Evolutionary conservation across 2,113 vertebrate species (phyloP).

Genomic region (Tonatia bakeri): DNA sequence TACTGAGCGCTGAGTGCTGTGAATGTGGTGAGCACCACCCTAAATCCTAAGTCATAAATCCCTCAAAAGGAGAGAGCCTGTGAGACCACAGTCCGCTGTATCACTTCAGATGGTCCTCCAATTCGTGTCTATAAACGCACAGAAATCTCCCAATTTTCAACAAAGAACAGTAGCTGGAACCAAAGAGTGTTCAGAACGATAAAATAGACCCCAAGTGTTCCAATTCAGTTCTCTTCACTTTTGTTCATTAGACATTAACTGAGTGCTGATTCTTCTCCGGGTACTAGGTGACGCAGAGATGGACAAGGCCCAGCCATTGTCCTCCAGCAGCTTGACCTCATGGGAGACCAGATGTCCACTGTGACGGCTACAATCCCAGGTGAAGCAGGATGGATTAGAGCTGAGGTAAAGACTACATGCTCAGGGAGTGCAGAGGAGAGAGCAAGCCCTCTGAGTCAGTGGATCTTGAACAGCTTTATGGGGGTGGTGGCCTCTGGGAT

Average conservation of each 20-base stretch:
- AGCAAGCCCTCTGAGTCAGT: background rate
- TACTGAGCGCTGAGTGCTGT: background rate
- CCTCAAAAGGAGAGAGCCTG: background rate
- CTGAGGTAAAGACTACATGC: background rate
- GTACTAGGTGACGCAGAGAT: background rate
- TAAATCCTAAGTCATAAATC: background rate
- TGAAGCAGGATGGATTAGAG: background rate
- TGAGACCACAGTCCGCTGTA: background rate
- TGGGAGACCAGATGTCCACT: background rate
- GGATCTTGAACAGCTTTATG: background rate
- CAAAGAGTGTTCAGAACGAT: background rate
- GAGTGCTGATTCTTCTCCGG: background rate
- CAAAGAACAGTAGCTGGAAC: background rate
- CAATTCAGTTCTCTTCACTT: background rate
- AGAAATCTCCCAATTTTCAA: background rate
- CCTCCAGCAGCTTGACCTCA: background rate
- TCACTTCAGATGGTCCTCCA: background rate
- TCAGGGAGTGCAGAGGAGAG: background rate
- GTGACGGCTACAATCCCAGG: background rate
- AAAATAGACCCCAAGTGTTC: background rate
- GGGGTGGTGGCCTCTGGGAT: background rate
- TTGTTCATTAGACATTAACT: background rate
- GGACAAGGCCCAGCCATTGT: background rate
- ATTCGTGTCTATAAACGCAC: background rate
- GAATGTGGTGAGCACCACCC: background rate